A percentile compares a stretch with the other conserved stretches of the same genome.
Conservation (phyloP, 1,140 invertebrate species). For the Palaemon carinicauda region DNA sequence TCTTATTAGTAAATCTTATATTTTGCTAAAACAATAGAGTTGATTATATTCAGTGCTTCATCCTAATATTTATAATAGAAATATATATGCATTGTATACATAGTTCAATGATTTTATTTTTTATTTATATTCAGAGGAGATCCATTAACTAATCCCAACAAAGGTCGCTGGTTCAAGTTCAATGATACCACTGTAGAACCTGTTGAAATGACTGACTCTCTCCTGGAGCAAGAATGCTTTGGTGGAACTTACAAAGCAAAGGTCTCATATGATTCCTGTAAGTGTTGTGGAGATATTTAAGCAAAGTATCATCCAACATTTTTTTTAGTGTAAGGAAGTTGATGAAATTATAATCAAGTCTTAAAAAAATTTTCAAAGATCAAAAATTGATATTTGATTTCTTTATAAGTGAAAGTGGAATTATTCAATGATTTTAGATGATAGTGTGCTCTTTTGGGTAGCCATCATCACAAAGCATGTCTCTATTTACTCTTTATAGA, state of each 20-base stretch:
- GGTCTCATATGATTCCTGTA: slow-evolving; percentile 58
- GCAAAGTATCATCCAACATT: too few relatives aligned
- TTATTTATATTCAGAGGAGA: slow-evolving; percentile 59
- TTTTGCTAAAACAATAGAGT: neutral
- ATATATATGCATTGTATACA: too few relatives aligned
- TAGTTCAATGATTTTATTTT: neutral
- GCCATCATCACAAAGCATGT: too few relatives aligned
- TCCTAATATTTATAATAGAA: too few relatives aligned
- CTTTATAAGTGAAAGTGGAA: too few relatives aligned
- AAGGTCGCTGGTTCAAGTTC: slow-evolving; percentile 71
- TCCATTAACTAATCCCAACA: slow-evolving; percentile 64
- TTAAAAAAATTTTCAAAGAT: too few relatives aligned
- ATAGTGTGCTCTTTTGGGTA: too few relatives aligned
- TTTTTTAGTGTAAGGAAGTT: neutral
- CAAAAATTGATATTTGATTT: too few relatives aligned
- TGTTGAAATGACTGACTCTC: slow-evolving; percentile 65
- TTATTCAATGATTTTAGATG: too few relatives aligned
- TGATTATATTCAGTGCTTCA: too few relatives aligned
- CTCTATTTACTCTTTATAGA: too few relatives aligned
- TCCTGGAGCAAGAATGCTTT: slow-evolving; percentile 70
- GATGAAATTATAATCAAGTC: neutral
- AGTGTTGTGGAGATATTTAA: neutral
- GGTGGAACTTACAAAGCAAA: slow-evolving; percentile 70
- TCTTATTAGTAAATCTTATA: neutral
- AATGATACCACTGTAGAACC: slow-evolving; percentile 71